Base-by-base conservation (phyloP, 2,113 vertebrate species). In the Rynchops niger region DNA sequence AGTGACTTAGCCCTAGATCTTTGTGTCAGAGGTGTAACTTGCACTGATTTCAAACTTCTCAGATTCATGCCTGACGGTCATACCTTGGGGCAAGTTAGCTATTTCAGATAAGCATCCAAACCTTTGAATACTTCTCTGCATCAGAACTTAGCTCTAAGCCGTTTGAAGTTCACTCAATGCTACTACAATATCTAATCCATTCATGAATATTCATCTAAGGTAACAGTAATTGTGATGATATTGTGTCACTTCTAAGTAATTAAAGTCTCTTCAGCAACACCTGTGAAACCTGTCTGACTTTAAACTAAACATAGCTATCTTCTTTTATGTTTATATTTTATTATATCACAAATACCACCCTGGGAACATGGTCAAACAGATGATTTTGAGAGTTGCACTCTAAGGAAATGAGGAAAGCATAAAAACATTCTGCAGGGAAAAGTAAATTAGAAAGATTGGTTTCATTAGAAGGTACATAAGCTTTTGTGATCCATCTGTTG, bases 401-500 rank as follows among this genome's bases (percentile, higher is more conserved):
- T 45, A 67, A 93, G 97, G 76, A 77, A 90, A 86, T 69, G 58
- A 80, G 89, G 47, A 95, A 97, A 94, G 43, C 50, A 94, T 90
- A 86, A 97, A 97, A 91, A 34, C 23, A 86, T 93, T 97, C 90
- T 95, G 22, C 67, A 88, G 90, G 92, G 70, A 96, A 95, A 97
- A 94, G 73, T 95, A 97, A 98, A 98, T 97, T 94, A 96, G 96
- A 96, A 97, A 95, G 84, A 96, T 30, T 95, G 56, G 81, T 97
- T 97, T 96, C 89, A 96, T 97, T 97, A 97, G 88, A 96, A 95
- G 26, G 23, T 63, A 95, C 38, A 91, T 93, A 95, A 84, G 61
- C 59, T 96, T 98, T 97, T 94, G 77, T 97, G 86, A 97, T 96
- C 87, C 96, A 92, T 96, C 96, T 98, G 93, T 97, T 97, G 89